A percentile compares a stretch with the other conserved stretches of the same genome.
Evolutionary conservation across 1,140 invertebrate genomes (phyloP).

Genomic region (Penaeus indicus): DNA sequence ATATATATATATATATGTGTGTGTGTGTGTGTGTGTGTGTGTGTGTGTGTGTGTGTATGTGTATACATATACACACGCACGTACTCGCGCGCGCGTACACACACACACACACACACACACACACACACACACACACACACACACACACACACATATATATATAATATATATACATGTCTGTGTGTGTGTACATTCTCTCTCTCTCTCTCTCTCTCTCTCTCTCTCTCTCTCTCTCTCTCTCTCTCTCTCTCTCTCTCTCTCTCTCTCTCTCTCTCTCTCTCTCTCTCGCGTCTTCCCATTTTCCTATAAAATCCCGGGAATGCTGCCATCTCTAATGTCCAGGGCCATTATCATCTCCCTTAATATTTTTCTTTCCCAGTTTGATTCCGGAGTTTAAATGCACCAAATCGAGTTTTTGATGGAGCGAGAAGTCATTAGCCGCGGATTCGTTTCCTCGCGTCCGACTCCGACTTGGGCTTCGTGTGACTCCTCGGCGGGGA

Average conservation of each 20-base stretch:
- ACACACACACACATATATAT: neutral
- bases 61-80: no score
- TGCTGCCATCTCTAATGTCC: slow-evolving; percentile 65
- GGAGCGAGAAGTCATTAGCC: slow-evolving; percentile 66
- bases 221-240: no score
- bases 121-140: neutral
- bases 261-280: neutral
- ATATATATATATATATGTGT: no score
- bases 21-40: no score
- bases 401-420: slow-evolving; percentile 66
- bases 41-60: no score
- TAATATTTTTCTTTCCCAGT: slow-evolving; percentile 66
- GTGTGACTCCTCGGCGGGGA: neutral
- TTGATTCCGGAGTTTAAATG: slow-evolving; percentile 66
- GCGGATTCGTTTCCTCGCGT: slow-evolving; percentile 46
- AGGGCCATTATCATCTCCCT: slow-evolving; percentile 65
- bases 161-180: slow-evolving; percentile 1
- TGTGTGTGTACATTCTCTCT: neutral
- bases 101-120: no score
- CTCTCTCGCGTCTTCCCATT: slow-evolving; percentile 39
- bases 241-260: no score
- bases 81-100: no score
- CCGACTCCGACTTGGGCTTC: slow-evolving; percentile 48
- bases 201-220: no score
- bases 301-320: slow-evolving; percentile 61